A percentile compares a stretch with the other conserved stretches of the same genome.
Conservation (phyloP, 2,888 invertebrate species). For the Hybos culiciformis region DNA sequence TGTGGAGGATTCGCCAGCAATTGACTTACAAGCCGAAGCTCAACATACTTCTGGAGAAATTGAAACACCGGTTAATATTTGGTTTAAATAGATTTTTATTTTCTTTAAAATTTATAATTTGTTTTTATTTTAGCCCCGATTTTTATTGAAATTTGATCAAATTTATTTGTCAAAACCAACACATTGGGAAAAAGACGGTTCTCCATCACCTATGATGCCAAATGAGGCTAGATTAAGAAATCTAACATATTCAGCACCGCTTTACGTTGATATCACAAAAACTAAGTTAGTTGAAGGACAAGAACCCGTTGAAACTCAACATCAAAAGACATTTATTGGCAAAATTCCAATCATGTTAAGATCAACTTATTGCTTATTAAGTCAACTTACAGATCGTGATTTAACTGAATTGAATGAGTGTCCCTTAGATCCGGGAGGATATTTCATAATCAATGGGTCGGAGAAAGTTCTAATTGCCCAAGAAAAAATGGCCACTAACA, state of each 20-base stretch:
- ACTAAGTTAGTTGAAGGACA: conserved; percentile 83
- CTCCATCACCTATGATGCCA: conserved; percentile 99
- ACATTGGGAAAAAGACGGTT: conserved; percentile 99
- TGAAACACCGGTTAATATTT: conserved; percentile 54
- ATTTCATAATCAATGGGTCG: conserved; percentile 98
- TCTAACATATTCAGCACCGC: conserved; percentile 93
- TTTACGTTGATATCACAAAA: conserved; percentile 98
- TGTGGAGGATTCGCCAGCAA: conserved; percentile 97
- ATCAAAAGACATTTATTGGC: conserved; percentile 60
- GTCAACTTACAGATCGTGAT: conserved; percentile 94
- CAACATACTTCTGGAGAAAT: conserved; percentile 91
- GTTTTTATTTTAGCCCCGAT: conserved; percentile 51
- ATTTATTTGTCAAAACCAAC: conserved; percentile 98
- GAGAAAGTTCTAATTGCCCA: conserved; percentile 98
- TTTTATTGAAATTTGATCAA: conserved; percentile 93
- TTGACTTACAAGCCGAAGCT: conserved; percentile 94
- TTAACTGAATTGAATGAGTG: conserved; percentile 98
- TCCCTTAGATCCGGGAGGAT: conserved; percentile 97
- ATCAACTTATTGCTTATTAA: conserved; percentile 91
- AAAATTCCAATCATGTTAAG: conserved; percentile 99
- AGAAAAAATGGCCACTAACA: conserved; percentile 99
- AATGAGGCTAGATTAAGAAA: conserved; percentile 96
- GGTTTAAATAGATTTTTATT: not conserved
- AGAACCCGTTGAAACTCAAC: conserved; percentile 73
- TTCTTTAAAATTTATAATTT: not conserved